phyloP scores from a whole-genome alignment of 2,113 vertebrate genomes.

The Apaloderma vittatum region DNA sequence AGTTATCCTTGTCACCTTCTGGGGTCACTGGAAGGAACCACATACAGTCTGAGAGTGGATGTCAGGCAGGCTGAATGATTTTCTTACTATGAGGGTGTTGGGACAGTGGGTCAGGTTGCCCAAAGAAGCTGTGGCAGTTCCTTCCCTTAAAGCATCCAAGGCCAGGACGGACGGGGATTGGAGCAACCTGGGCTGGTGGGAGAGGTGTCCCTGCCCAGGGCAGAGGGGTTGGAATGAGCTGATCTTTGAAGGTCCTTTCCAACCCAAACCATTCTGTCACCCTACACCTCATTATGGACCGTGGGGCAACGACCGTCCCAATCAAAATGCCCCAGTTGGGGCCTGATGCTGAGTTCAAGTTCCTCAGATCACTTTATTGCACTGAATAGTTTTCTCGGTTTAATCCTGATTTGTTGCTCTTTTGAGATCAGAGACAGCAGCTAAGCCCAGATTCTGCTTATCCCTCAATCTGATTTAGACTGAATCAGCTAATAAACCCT shows the following conservation, averaged over 20 bases:
- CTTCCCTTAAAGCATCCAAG: background rate
- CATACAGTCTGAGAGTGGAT: background rate
- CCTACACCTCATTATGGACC: accelerated
- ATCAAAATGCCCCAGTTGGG: accelerated
- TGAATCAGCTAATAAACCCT: conserved; percentile 14
- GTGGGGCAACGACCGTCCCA: accelerated
- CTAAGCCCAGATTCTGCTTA: conserved; percentile 4
- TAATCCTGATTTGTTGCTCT: background rate
- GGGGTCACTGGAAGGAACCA: background rate
- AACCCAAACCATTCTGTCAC: background rate
- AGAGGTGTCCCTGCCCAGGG: background rate
- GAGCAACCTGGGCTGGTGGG: accelerated
- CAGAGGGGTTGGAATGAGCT: background rate
- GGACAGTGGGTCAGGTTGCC: background rate
- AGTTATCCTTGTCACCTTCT: background rate
- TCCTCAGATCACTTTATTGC: background rate
- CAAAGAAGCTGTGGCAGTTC: background rate
- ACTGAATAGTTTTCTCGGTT: background rate
- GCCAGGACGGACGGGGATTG: accelerated
- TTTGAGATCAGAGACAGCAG: background rate
- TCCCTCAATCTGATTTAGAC: conserved; percentile 37
- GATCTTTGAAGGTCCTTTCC: background rate
- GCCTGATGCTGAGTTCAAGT: background rate
- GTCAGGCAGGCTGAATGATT: accelerated
- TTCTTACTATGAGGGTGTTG: background rate